Conservation (phyloP, 1,140 invertebrate genomes). For the Geopemphigus sp. region DNA sequence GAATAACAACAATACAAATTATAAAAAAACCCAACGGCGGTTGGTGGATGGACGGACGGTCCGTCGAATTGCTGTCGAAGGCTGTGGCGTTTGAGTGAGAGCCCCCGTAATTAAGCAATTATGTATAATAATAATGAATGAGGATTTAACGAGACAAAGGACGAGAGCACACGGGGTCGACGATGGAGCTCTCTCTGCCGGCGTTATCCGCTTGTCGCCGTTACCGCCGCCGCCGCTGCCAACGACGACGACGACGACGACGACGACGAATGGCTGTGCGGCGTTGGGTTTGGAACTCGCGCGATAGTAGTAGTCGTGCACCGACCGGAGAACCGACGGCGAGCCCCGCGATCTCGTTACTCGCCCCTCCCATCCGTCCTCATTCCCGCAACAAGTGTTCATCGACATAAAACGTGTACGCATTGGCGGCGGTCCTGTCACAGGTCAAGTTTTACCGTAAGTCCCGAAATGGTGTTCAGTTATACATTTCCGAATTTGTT, state of each 20-base stretch:
- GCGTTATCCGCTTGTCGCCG: slow-evolving; percentile 27
- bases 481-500: background rate
- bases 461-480: slow-evolving; percentile 6
- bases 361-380: background rate
- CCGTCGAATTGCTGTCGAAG: background rate
- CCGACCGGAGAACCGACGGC: slow-evolving; percentile 34
- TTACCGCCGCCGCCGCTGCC: background rate
- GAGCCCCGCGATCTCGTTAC: background rate
- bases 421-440: background rate
- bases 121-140: slow-evolving; percentile 33
- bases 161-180: slow-evolving; percentile 17
- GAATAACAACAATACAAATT: background rate
- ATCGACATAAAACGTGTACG: slow-evolving; percentile 1
- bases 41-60: background rate
- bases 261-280: slow-evolving; percentile 9
- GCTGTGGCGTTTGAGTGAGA: background rate
- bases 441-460: slow-evolving; percentile 22
- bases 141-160: slow-evolving; percentile 38
- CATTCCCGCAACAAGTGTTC: slow-evolving; percentile 27
- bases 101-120: slow-evolving; percentile 11
- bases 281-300: slow-evolving; percentile 11
- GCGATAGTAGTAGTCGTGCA: slow-evolving; percentile 37
- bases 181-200: slow-evolving; percentile 22
- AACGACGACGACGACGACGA: background rate
- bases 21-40: background rate